Evolutionary conservation across 1,140 invertebrate genomes (phyloP).

Genomic region (Drosophila gunungcola): DNA sequence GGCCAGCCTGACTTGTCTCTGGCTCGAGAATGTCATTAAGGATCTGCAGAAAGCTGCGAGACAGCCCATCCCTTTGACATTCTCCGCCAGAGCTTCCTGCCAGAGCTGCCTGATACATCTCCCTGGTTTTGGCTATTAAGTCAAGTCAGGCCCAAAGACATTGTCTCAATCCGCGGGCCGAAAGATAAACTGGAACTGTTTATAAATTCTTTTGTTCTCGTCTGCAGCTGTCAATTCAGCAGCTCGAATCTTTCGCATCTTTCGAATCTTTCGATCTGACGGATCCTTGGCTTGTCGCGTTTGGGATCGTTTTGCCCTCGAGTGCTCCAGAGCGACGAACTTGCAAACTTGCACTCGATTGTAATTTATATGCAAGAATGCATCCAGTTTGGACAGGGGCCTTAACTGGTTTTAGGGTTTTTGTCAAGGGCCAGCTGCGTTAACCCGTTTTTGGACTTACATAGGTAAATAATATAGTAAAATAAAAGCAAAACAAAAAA

Average conservation of each 20-base stretch:
- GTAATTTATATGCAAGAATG: slow-evolving; percentile 67
- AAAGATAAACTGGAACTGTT: slow-evolving; percentile 71
- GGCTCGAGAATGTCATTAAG: slow-evolving; percentile 27
- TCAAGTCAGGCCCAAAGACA: slow-evolving; percentile 47
- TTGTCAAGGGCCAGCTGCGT: slow-evolving; percentile 29
- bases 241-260: slow-evolving; percentile 46
- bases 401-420: slow-evolving; percentile 37
- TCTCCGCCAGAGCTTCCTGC: slow-evolving; percentile 38
- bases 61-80: slow-evolving; percentile 42
- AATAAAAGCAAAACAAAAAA: no score
- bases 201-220: slow-evolving; percentile 76
- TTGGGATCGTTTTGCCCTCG: slow-evolving; percentile 39
- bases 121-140: slow-evolving; percentile 58
- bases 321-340: not conserved
- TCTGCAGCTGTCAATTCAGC: slow-evolving; percentile 55
- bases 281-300: slow-evolving; percentile 28
- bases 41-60: slow-evolving; percentile 29
- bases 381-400: slow-evolving; percentile 13
- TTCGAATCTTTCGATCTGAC: slow-evolving; percentile 22
- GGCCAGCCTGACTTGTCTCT: not conserved
- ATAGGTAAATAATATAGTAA: no score
- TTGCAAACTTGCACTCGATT: slow-evolving; percentile 18
- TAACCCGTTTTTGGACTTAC: slow-evolving; percentile 1
- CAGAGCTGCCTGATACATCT: slow-evolving; percentile 27
- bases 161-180: slow-evolving; percentile 69